These are phyloP conservation scores for Chelonus insularis DNA, from an alignment of 1,140 invertebrate genomes.

Conservation along the genomic window DNA sequence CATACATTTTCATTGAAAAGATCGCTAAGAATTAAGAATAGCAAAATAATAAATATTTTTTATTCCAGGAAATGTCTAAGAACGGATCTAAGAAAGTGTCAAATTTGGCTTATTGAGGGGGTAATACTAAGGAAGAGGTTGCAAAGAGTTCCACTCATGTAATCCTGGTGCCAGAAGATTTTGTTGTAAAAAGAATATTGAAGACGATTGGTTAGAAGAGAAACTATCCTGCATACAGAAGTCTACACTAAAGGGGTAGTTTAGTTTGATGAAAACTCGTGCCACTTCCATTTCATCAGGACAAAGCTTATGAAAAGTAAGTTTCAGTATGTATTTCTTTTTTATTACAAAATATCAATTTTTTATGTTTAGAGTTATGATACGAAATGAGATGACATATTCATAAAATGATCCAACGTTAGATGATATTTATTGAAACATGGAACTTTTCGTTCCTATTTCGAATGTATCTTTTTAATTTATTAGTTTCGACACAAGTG, in stretches of 20 bases:
- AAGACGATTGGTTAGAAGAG: conserved; percentile 15
- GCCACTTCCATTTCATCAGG: too few relatives aligned
- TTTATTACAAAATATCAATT: conserved; percentile 1
- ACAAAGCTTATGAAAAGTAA: not conserved
- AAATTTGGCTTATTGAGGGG: too few relatives aligned
- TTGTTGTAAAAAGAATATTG: conserved; percentile 8
- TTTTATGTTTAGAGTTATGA: not conserved
- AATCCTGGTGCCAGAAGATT: not conserved
- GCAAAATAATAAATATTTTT: too few relatives aligned
- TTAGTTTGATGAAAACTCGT: conserved; percentile 9
- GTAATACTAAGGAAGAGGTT: not conserved
- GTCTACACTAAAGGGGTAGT: conserved; percentile 16
- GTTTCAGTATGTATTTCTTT: not conserved
- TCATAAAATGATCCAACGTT: not conserved
- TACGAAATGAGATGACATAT: not conserved
- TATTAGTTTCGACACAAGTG: too few relatives aligned
- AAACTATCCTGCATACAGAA: conserved; percentile 15
- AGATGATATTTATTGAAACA: not conserved
- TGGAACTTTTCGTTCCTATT: too few relatives aligned
- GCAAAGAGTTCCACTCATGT: not conserved
- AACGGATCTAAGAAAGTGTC: too few relatives aligned
- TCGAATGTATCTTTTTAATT: too few relatives aligned
- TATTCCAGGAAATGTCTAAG: too few relatives aligned
- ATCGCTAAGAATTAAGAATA: too few relatives aligned
- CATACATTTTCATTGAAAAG: too few relatives aligned